Percentiles rank a stretch among this genome's conserved stretches.
Conservation (phyloP, 2,113 vertebrate species). For the Vulpes lagopus region DNA sequence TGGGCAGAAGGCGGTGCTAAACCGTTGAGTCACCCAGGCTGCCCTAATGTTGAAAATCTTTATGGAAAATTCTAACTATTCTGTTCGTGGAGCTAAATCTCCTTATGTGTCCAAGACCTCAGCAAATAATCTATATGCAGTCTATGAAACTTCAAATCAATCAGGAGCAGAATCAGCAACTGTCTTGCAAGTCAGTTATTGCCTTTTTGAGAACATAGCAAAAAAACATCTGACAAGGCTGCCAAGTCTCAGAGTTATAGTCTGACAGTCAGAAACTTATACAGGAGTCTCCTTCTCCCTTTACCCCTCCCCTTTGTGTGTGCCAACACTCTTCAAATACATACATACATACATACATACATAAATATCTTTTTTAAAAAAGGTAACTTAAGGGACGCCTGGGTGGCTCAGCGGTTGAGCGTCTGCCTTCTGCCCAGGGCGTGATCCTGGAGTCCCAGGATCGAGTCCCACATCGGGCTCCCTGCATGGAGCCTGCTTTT, state of each 20-base stretch:
- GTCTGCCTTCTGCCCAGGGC: no score
- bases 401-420: no score
- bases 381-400: no score
- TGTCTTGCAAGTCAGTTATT: background rate
- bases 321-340: no score
- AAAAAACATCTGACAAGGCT: background rate
- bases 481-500: no score
- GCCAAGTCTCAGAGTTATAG: background rate
- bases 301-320: no score
- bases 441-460: no score
- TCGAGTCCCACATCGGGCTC: no score
- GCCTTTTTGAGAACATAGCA: slow-evolving; percentile 25
- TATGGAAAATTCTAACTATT: slow-evolving; percentile 4
- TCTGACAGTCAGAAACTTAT: background rate
- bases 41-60: background rate
- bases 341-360: fast-evolving
- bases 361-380: no score
- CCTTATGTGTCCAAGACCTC: background rate
- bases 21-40: no score
- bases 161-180: slow-evolving; percentile 22
- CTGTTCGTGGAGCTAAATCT: background rate
- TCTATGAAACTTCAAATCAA: slow-evolving; percentile 3
- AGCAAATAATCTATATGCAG: background rate
- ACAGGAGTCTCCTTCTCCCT: background rate
- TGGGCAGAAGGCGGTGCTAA: no score